phyloP scores from a whole-genome alignment of 2,113 vertebrate genomes.

The Diadophis punctatus region DNA sequence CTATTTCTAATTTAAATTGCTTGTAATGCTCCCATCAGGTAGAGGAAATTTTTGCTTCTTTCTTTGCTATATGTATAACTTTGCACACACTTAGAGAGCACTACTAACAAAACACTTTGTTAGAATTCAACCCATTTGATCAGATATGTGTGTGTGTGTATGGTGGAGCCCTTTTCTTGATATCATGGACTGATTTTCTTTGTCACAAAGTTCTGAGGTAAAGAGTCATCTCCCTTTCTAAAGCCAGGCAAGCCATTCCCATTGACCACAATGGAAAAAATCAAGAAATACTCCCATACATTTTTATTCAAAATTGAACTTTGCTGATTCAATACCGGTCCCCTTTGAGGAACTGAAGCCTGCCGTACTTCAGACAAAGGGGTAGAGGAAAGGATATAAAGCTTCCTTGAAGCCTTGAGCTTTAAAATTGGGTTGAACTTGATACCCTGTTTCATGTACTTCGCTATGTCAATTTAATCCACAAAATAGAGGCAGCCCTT shows the following conservation, averaged over 20 bases:
- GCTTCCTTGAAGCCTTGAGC: not conserved
- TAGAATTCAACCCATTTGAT: not conserved
- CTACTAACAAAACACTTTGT: not conserved
- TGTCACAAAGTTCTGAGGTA: not conserved
- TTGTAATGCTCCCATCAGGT: not conserved
- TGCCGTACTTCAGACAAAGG: not conserved
- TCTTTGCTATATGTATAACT: not conserved
- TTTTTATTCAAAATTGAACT: not conserved
- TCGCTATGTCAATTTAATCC: not conserved
- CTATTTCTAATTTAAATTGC: not conserved
- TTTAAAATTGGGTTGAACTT: not conserved
- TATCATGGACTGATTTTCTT: not conserved
- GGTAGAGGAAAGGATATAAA: not conserved
- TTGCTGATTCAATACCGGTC: not conserved
- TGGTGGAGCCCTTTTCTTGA: not conserved
- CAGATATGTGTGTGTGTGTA: not conserved
- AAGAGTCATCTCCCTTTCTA: not conserved
- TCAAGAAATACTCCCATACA: not conserved
- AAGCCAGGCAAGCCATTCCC: not conserved
- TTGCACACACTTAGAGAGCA: not conserved
- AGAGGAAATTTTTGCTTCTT: not conserved
- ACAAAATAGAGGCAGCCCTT: not conserved
- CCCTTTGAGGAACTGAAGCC: not conserved
- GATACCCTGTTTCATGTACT: not conserved
- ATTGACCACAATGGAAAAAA: not conserved